Evolutionary conservation across 2,797 vertebrate species (phyloP), one percentile per base, ranked within the genome.

Genomic region (Pempheris klunzingeri): DNA sequence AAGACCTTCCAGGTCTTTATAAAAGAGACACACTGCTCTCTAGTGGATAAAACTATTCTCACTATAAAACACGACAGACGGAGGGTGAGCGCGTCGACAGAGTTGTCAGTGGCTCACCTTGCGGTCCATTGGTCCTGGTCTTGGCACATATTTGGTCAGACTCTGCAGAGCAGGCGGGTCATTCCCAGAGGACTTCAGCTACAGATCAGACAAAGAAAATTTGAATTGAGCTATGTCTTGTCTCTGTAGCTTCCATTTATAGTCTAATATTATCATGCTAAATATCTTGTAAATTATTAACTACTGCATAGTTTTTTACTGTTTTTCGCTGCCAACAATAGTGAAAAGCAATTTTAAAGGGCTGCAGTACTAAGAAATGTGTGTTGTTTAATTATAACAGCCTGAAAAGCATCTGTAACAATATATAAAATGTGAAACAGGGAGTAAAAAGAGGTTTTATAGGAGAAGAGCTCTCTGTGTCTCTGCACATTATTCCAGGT

Each of bases 81-180:
- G 13, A n/a, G 26, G 1, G 2, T 14, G 44, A 9, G 22, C 14
- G 2, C 14, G n/a, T 36, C 4, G 4, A 46, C 2, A 10, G 10
- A 17, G 36, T 20, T 11, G 41, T 55, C 46, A 36, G 28, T 2
- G 0, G 24, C 81, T 86, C 71, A 91, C 89, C 82, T 83, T 87
- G 58, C 80, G 71, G 10, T 82, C 84, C 88, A 91, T 92, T 9
- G 81, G 67, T 59, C 86, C 86, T 24, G 80, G 71, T 69, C 75
- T 73, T 1, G 87, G 89, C 12, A 91, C 85, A 32, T 74, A 91
- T 66, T 90, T 93, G 38, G 87, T 93, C 47, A 93, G 66, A 74
- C 74, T 43, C 82, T 90, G 87, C 43, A 92, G 57, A 61, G 78
- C 49, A 0, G 77, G 36, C 4, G 10, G 0, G 5, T 63, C 13